Percentiles rank a stretch among this genome's conserved stretches.
These are phyloP conservation scores for Parasteatoda lunata DNA, from an alignment of 2,888 invertebrate species.

Conservation along the genomic window DNA sequence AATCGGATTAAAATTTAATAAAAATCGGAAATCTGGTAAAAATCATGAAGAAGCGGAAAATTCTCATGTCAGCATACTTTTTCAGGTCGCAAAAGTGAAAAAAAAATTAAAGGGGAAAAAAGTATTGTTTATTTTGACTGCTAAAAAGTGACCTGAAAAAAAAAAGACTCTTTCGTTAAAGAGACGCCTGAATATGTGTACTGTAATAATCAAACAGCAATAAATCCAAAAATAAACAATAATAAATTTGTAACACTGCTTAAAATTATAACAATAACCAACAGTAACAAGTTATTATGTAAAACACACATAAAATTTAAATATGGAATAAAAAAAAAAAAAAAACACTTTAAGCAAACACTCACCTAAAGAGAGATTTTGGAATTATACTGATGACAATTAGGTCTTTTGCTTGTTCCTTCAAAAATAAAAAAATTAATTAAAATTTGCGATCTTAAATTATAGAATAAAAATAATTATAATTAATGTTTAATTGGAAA, in stretches of 20 bases:
- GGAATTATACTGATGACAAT: constrained; percentile 47
- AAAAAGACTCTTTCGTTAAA: not conserved
- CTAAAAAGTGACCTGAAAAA: too few species aligned
- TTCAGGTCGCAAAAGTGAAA: too few species aligned
- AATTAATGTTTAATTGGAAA: not conserved
- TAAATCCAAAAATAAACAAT: not conserved
- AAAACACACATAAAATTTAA: not conserved
- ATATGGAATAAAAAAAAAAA: not conserved
- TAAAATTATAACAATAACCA: not conserved
- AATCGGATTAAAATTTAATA: too few species aligned
- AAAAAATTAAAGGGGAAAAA: too few species aligned
- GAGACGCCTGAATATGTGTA: not conserved
- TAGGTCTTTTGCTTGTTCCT: constrained; percentile 61
- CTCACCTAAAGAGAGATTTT: constrained; percentile 57
- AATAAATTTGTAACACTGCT: not conserved
- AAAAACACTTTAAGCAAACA: not conserved
- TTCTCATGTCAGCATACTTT: too few species aligned
- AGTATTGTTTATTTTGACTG: too few species aligned
- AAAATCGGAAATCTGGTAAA: too few species aligned
- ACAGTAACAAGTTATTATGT: not conserved
- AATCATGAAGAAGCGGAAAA: too few species aligned
- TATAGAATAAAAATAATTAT: not conserved
- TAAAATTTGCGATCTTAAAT: constrained; percentile 4
- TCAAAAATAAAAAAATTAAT: not conserved
- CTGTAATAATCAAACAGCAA: not conserved